Evolutionary conservation across 53 echinoderm and acorn worm genomes (phyloP).

Genomic region (Apostichopus leukothele): DNA sequence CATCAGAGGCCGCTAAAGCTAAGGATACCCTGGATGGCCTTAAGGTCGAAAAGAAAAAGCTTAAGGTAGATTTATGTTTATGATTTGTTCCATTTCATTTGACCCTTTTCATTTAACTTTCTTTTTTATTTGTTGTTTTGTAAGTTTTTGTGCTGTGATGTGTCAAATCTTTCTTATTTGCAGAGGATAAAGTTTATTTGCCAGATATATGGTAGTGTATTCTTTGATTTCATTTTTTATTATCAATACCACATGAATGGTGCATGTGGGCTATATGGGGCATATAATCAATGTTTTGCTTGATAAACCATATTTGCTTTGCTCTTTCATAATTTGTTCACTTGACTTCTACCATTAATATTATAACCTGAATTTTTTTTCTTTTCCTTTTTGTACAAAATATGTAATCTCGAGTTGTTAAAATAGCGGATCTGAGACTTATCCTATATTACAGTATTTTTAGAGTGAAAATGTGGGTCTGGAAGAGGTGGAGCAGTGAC

Average conservation of each 20-base stretch:
- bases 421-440: no score
- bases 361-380: no score
- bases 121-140: constrained; percentile 5
- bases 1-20: constrained; percentile 93
- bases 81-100: constrained; percentile 34
- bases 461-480: no score
- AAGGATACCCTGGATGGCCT: constrained; percentile 91
- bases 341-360: not conserved
- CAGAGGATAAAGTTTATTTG: not conserved
- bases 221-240: not conserved
- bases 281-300: constrained; percentile 12
- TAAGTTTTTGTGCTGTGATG: not conserved
- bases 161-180: not conserved
- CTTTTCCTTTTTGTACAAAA: no score
- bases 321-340: constrained; percentile 9
- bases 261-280: constrained; percentile 28
- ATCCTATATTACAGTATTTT: no score
- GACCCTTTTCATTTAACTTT: constrained; percentile 27
- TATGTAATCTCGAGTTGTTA: no score
- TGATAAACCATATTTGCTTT: constrained; percentile 21
- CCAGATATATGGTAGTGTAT: not conserved
- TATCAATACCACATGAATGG: constrained; percentile 6
- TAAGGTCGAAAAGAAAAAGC: constrained; percentile 88
- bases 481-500: no score
- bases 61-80: constrained; percentile 72